Evolutionary conservation across 2,797 vertebrate genomes (phyloP).

Genomic region (Schizopygopsis malacanthus): DNA sequence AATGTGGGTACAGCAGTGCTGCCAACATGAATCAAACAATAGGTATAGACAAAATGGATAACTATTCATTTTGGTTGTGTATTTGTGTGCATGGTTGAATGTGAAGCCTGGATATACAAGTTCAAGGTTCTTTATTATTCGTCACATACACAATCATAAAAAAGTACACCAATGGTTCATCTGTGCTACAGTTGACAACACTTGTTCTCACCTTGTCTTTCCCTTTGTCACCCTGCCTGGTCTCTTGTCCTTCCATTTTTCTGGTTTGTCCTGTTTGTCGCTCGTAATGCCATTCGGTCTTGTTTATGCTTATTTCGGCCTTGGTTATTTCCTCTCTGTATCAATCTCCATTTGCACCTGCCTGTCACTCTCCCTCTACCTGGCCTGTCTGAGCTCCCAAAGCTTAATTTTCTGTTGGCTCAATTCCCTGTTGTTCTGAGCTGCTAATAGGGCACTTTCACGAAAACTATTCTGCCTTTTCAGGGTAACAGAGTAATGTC

Average conservation of each 20-base stretch:
- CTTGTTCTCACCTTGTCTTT: constrained; percentile 36
- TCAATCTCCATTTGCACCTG: constrained; percentile 20
- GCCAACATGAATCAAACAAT: constrained; percentile 22
- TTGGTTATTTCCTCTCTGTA: constrained; percentile 30
- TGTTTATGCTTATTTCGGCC: constrained; percentile 15
- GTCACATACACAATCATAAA: no score
- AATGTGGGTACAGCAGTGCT: constrained; percentile 24
- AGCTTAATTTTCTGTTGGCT: constrained; percentile 27
- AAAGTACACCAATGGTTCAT: constrained; percentile 44
- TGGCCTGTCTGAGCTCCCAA: neutral
- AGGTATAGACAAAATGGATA: constrained; percentile 7
- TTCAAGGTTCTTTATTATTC: no score
- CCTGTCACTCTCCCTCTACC: constrained; percentile 5
- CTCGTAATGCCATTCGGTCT: constrained; percentile 7
- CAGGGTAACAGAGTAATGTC: constrained; percentile 14
- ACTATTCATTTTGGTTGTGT: constrained; percentile 5
- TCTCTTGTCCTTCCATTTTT: constrained; percentile 27
- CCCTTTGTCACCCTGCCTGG: constrained; percentile 27
- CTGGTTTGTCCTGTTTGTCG: constrained; percentile 38
- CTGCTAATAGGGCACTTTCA: constrained; percentile 9
- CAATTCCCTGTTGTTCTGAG: constrained; percentile 9
- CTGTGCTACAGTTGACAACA: constrained; percentile 40
- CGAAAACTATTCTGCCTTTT: neutral
- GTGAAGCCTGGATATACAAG: constrained; percentile 18
- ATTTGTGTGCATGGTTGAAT: constrained; percentile 25